Evolutionary conservation across 2,888 invertebrate species (phyloP).

Genomic region (Anorthoa munda): DNA sequence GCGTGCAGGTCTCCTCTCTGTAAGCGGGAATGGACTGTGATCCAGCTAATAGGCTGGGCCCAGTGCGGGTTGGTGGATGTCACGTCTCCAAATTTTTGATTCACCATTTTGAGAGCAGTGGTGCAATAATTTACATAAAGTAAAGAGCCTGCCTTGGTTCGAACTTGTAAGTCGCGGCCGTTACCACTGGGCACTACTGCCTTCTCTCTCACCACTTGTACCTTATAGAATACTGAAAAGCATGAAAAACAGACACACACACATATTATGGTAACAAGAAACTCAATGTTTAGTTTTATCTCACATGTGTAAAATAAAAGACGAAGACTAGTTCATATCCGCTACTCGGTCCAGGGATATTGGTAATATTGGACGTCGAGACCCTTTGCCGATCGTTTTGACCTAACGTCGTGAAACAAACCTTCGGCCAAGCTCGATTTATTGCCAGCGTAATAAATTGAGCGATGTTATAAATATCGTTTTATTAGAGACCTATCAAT

Average conservation of each 20-base stretch:
- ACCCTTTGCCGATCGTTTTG: slow-evolving; percentile 34
- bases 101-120: too few species aligned
- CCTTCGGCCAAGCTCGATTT: slow-evolving; percentile 46
- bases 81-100: too few species aligned
- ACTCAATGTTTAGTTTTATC: background rate
- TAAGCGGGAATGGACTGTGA: too few species aligned
- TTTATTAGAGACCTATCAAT: slow-evolving; percentile 42
- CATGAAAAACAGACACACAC: background rate
- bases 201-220: background rate
- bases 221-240: background rate
- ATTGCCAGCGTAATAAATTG: slow-evolving; percentile 49
- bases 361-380: slow-evolving; percentile 34
- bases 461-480: slow-evolving; percentile 45
- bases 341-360: slow-evolving; percentile 21
- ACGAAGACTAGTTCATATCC: slow-evolving; percentile 12
- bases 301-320: slow-evolving; percentile 1
- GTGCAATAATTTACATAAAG: too few species aligned
- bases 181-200: too few species aligned
- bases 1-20: too few species aligned
- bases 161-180: too few species aligned
- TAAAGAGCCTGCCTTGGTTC: too few species aligned
- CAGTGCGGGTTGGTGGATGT: too few species aligned
- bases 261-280: background rate
- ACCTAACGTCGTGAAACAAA: slow-evolving; percentile 53
- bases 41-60: too few species aligned